Evolutionary conservation across 37 sponge, comb jelly and placozoan species (phyloP), one percentile per base, ranked within the genome.

Genomic region (Halisarca cf. caerulea): DNA sequence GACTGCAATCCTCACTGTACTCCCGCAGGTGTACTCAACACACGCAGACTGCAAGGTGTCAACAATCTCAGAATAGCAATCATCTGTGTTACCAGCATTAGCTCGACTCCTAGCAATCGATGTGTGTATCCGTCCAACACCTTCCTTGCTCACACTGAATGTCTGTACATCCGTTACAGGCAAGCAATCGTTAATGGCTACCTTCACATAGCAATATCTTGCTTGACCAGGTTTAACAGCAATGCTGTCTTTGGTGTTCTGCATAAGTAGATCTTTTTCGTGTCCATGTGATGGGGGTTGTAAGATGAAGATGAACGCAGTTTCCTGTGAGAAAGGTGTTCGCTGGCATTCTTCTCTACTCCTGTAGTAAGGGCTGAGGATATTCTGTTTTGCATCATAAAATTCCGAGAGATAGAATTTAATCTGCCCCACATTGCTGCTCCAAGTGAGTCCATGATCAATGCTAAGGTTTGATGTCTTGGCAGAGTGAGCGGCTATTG

Each of bases 151-250:
- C 1, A 43, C 6, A 37, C 77, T 74, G 42, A 74, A 24, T 40
- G 77, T 40, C 42, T 39, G 77, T 8, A 74, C 77, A 74, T 74
- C 77, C 21, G 77, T 74, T 8, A 24, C 21, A 18, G 45, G 77
- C 23, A 74, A 44, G 45, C 77, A 74, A 14, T 74, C 77, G 44
- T 74, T 44, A 40, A 74, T 43, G 45, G 77, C 77, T 17, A 74
- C 77, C 77, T 74, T 74, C 6, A 74, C 24, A 21, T 36, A 74
- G 45, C 77, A 74, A 44, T 74, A 37, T 8, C 24, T 20, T 21
- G 33, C 35, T n/a, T 44, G n/a, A 2, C 41, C 6, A 3, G 24
- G 77, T n/a, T 8, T 62, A 14, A 14, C 9, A 14, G 51, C 9
- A 14, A 14, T 6, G 51, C 11, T 11, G 9, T 47, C 11, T 7